Percentiles rank a stretch among this genome's conserved stretches.
Conservation (phyloP, 2,797 vertebrate species). For the Limnodromus scolopaceus region DNA sequence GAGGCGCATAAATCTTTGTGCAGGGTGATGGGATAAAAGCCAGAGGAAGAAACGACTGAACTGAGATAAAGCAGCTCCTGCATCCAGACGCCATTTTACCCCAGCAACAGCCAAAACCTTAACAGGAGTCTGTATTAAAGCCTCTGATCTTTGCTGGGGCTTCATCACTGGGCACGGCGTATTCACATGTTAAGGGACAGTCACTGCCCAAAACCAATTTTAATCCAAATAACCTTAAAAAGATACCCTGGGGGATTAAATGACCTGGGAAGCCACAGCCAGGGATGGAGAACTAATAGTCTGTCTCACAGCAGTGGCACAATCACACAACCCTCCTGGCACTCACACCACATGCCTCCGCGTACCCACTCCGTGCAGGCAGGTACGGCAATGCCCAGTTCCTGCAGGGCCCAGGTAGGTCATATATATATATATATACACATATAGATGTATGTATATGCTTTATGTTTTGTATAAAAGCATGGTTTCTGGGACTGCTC, state of each 20-base stretch:
- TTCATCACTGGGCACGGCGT: accelerated
- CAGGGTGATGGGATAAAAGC: neutral
- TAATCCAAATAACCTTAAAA: neutral
- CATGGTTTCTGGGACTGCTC: neutral
- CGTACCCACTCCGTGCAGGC: neutral
- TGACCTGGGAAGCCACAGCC: neutral
- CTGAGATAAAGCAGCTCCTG: neutral
- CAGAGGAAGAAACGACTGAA: neutral
- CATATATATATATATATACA: accelerated
- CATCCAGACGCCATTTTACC: neutral
- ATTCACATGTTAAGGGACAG: neutral
- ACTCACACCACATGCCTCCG: neutral
- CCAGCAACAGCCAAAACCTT: neutral
- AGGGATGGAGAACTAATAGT: neutral
- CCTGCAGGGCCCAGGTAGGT: neutral
- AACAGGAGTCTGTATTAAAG: neutral
- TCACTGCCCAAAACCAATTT: neutral
- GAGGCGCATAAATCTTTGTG: neutral
- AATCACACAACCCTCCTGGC: neutral
- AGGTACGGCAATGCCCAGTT: neutral
- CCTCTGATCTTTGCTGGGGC: neutral
- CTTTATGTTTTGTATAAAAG: neutral
- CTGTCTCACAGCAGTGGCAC: neutral
- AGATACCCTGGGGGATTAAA: neutral
- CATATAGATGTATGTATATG: accelerated